Evolutionary conservation across 92 coral and sea anemone species (phyloP).

Genomic region (Zoanthus gigantus): DNA sequence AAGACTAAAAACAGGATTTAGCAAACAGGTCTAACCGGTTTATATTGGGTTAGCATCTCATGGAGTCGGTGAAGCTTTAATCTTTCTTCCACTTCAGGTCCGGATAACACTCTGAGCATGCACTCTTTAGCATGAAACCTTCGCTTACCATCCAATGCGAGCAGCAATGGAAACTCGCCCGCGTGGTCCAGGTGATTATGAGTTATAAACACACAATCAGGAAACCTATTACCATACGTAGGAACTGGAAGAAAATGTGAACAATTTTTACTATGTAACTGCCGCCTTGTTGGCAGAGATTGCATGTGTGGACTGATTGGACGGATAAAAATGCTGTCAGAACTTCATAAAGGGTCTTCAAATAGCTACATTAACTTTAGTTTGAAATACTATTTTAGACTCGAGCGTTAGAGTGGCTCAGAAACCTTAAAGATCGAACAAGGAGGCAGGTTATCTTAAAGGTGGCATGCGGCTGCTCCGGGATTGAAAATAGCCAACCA

Average conservation of each 20-base stretch:
- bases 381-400: too few relatives aligned
- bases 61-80: constrained; percentile 63
- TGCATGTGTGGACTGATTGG: not conserved
- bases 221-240: constrained; percentile 41
- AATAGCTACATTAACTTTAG: too few relatives aligned
- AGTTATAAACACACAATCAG: constrained; percentile 66
- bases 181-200: constrained; percentile 74
- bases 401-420: too few relatives aligned
- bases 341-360: too few relatives aligned
- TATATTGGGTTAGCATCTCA: constrained; percentile 52
- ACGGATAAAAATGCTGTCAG: too few relatives aligned
- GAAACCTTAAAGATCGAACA: too few relatives aligned
- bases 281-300: not conserved
- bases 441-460: too few relatives aligned
- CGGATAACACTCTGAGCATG: constrained; percentile 59
- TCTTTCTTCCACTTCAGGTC: constrained; percentile 70
- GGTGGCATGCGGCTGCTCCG: too few relatives aligned
- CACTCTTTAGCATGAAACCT: constrained; percentile 42
- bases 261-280: not conserved
- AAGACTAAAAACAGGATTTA: too few relatives aligned
- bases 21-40: constrained; percentile 48
- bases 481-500: too few relatives aligned
- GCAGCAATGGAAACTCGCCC: constrained; percentile 65
- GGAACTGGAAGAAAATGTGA: constrained; percentile 15
- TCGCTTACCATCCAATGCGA: constrained; percentile 56